A percentile compares a stretch with the other conserved stretches of the same genome.
phyloP scores from a whole-genome alignment of 2,797 vertebrate genomes.

The Falco rusticolus region DNA sequence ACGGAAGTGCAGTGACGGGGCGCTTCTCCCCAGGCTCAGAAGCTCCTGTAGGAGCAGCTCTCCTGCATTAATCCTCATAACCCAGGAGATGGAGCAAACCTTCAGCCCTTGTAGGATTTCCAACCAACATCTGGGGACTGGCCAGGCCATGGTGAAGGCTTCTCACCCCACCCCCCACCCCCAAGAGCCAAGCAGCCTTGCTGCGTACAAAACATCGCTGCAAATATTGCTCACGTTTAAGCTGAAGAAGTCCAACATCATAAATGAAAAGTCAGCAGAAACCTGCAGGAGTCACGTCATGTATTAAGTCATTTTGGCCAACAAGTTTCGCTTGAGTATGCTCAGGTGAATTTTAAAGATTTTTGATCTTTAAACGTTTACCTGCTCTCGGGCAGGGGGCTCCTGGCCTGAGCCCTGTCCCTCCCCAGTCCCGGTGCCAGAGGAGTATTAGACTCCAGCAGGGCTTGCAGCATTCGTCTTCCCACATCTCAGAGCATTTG shows the following conservation, averaged over 20 bases:
- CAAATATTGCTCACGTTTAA: fast-evolving
- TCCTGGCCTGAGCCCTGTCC: not conserved
- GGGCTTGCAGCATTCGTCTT: not conserved
- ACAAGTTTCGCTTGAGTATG: fast-evolving
- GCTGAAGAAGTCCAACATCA: not conserved
- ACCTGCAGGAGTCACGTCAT: not conserved
- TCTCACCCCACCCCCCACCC: not conserved
- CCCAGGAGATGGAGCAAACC: constrained; percentile 51
- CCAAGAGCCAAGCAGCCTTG: fast-evolving
- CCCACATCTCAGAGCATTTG: not conserved
- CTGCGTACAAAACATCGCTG: fast-evolving
- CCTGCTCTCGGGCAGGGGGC: fast-evolving
- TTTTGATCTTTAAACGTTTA: not conserved
- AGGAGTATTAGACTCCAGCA: not conserved
- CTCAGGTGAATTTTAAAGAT: not conserved
- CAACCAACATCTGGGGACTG: fast-evolving
- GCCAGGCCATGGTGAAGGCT: fast-evolving
- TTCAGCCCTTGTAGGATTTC: not conserved
- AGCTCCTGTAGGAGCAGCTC: not conserved
- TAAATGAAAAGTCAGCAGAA: not conserved
- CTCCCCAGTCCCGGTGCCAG: fast-evolving
- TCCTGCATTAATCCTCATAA: not conserved
- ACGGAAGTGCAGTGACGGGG: fast-evolving
- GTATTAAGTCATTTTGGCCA: fast-evolving
- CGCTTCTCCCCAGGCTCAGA: not conserved